Evolutionary conservation across 2,888 invertebrate species (phyloP).

Genomic region (Troides helena): DNA sequence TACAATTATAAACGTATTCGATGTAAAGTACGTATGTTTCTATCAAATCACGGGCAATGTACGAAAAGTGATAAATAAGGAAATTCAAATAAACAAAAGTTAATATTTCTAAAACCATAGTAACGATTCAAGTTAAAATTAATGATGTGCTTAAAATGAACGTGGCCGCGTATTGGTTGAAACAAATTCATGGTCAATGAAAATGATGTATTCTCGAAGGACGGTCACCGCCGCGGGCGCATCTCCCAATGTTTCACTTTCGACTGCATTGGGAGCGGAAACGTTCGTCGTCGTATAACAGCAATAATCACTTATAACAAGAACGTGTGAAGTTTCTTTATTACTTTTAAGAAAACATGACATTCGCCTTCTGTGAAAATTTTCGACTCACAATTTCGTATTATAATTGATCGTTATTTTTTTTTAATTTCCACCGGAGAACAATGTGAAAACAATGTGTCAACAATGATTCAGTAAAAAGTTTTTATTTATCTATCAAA

Average conservation of each 20-base stretch:
- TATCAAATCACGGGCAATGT: neutral
- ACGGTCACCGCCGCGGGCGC: constrained; percentile 7
- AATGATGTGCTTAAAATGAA: neutral
- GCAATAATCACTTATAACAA: constrained; percentile 22
- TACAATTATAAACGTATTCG: no score
- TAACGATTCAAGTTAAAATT: neutral
- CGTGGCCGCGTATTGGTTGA: neutral
- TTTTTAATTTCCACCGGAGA: no score
- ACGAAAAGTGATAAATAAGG: neutral
- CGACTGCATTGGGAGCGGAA: constrained; percentile 37
- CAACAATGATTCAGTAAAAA: neutral
- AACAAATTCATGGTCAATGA: constrained; percentile 21
- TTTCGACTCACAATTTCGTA: constrained; percentile 7
- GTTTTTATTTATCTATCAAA: neutral
- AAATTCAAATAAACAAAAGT: neutral
- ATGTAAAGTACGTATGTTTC: no score
- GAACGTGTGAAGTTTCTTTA: constrained; percentile 15
- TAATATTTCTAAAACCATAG: neutral
- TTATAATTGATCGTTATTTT: constrained; percentile 3
- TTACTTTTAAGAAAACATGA: constrained; percentile 13
- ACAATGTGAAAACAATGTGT: neutral
- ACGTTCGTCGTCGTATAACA: constrained; percentile 20
- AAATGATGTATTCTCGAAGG: constrained; percentile 9
- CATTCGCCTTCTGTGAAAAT: constrained; percentile 9
- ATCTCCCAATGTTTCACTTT: constrained; percentile 50